Evolutionary conservation across 2,113 vertebrate species (phyloP), one percentile per base, ranked within the genome.

Genomic region (Takifugu flavidus): DNA sequence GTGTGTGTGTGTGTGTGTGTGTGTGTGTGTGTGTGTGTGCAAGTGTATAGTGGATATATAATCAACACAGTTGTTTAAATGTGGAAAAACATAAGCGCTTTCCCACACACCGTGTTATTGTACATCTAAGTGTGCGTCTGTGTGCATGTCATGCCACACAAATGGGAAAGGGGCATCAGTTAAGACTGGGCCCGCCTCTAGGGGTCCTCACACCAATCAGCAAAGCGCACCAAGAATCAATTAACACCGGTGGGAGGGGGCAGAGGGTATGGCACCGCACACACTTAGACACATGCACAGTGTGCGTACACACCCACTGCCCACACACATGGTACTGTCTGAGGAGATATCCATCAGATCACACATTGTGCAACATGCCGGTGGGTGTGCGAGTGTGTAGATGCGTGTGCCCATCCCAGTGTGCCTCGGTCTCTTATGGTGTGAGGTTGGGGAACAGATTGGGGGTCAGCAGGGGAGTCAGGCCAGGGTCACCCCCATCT

Each of bases 131-230:
- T 67, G 59, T 29, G 47, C 62, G 64, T 61, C 42, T 56, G 59
- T 14, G 26, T 29, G 53, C 43, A 46, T 62, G 49, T 76, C 74
- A 77, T 80, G 82, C 67, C 59, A 79, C 70, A 68, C 62, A 66
- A 70, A 81, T 76, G 75, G 65, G 75, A 73, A 70, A 72, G 75
- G 82, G 85, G 82, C 82, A 88, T 83, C 73, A 62, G 85, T 76
- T 64, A 70, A 76, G 68, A 83, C 75, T 73, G 76, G 74, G 77
- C 74, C 83, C 82, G 78, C 90, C 90, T 87, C 87, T 86, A 86
- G 90, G 91, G 89, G 89, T 88, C 89, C 89, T 92, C 89, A 91
- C 90, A 92, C 90, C 90, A 92, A 92, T 92, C 91, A 92, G 85
- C 85, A 87, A 67, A 88, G 85, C 86, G 71, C 89, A 87, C 88